These are phyloP conservation scores for Caenorhabditis briggsae DNA, from an alignment of 1,140 invertebrate genomes.

Conservation along the genomic window DNA sequence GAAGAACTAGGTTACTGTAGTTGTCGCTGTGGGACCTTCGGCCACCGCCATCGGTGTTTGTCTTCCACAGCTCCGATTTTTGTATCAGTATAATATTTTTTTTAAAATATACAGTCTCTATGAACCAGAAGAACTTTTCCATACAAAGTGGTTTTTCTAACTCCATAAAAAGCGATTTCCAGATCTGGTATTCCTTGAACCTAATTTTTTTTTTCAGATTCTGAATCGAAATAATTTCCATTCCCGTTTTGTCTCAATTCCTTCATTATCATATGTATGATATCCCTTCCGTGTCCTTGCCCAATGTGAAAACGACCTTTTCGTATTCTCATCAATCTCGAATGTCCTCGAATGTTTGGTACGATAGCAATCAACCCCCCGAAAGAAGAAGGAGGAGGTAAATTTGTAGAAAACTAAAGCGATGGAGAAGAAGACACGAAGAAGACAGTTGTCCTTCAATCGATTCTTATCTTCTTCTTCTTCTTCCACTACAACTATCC, in stretches of 20 bases:
- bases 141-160: no score
- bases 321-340: slow-evolving; percentile 45
- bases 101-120: no score
- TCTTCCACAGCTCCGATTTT: no score
- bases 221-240: neutral
- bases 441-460: slow-evolving; percentile 52
- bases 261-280: neutral
- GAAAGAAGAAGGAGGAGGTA: neutral
- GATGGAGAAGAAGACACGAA: slow-evolving; percentile 8
- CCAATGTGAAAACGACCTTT: neutral
- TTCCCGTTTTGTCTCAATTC: neutral
- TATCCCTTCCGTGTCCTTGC: neutral
- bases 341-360: slow-evolving; percentile 32
- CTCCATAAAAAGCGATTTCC: no score
- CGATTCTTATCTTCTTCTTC: slow-evolving; percentile 41
- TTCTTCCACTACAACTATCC: slow-evolving; percentile 18
- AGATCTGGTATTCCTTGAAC: no score
- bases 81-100: no score
- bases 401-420: slow-evolving; percentile 51
- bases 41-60: no score
- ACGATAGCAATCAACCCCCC: slow-evolving; percentile 47
- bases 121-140: no score
- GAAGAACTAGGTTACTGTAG: no score
- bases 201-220: neutral
- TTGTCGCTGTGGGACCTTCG: no score